Base-by-base conservation (phyloP, 2,888 invertebrate species). In the Philopedon plagiatum region DNA sequence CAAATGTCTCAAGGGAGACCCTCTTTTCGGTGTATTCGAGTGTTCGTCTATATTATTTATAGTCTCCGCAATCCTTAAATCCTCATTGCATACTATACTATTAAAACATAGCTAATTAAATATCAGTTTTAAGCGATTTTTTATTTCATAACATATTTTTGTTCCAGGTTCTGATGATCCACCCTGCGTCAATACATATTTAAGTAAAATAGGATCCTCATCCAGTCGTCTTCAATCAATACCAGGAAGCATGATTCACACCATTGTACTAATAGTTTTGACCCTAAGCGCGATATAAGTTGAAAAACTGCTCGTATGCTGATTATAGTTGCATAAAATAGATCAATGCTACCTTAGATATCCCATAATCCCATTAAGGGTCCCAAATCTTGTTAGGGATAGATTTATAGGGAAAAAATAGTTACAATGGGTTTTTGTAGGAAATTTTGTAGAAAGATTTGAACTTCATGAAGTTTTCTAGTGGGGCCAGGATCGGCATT, bases 151-250 rank as follows among this genome's bases (percentile, higher is more conserved):
- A 8, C 2, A 7, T 69, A 71, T 64, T 73, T 75, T 79, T 78
- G 77, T 83, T 84, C 18, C 81, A 85, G 85, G 82, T 78, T 81
- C 82, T 51, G 83, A 82, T 13, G 85, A 85, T 72, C 79, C 83
- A 26, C 85, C 85, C 9, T 85, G 85, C 75, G 82, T 82, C 71
- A 82, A 82, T 77, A 82, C 82, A 34, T 82, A 82, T 78, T 76
- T 81, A 68, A 81, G 82, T 76, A 82, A 81, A 76, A 82, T 80
- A 68, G 78, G 79, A 37, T 81, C 82, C 21, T 77, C 80, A 62
- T 72, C 79, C 8, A 71, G 69, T 23, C 58, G 60, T 19, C 54
- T 29, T 4, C 32, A 64, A 13, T 15, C 58, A 34, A 58, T 73
- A 57, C 34, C 68, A 4, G n/a, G 23, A 39, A 41, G 51, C 4